Base-by-base conservation (phyloP, 2,888 invertebrate species). In the Agrochola lychnidis region DNA sequence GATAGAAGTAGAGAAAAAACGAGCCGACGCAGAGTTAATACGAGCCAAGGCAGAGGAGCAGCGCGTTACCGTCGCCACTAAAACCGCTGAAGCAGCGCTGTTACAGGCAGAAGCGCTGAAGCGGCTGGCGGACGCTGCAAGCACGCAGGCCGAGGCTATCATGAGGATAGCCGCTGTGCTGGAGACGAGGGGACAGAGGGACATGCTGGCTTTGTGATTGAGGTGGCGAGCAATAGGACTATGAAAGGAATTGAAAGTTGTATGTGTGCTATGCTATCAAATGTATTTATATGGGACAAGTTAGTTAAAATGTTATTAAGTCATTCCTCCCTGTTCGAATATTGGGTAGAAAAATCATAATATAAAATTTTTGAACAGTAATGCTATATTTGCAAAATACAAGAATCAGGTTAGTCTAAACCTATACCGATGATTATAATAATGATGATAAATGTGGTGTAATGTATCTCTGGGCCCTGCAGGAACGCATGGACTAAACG, bases 1-100 rank as follows among this genome's bases (percentile, higher is more conserved):
- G 16, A 92, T 95, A 89, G 92, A 94, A 74, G 91, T 95, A 4
- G 95, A 95, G 78, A 93, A 93, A 76, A 94, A 94, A 72, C 91
- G 95, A 0, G 94, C 94, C 0, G 93, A 95, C 4, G 94, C 95
- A 0, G 95, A 95, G 59, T 81, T 94, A 22, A 87, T 89, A 22
- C 87, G 94, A 59, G 95, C 95, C 0, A 93, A 91, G 45, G 95
- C 95, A 0, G 95, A 94, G 56, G 92, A 93, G 72, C 89, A 90
- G 22, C 87, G 93, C 4, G 93, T 91, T 1, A 81, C 75, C 0
- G 90, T 91, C 0, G 91, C 94, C 0, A 87, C 88, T 0, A 93
- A 92, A 69, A 92, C 88, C 51, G 93, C 95, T 0, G 94, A 94
- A 22, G 93, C 94, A 1, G 91, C 94, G 0, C 67, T 92, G 0